Percentiles rank a stretch among this genome's conserved stretches.
phyloP scores from a whole-genome alignment of 2,113 vertebrate species.

The Malaclemys terrapin region DNA sequence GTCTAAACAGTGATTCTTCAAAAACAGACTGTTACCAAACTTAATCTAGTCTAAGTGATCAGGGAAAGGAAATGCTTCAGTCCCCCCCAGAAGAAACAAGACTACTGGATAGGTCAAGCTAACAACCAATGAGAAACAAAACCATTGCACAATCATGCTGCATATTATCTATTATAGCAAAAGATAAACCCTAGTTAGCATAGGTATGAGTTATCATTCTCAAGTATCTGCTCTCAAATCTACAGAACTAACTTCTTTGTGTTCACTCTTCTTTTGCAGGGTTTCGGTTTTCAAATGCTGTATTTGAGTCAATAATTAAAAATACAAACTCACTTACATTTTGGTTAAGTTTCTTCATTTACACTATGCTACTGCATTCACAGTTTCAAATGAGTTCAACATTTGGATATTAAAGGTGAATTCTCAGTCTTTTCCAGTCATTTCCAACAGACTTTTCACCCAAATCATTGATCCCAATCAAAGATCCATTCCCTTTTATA shows the following conservation, averaged over 20 bases:
- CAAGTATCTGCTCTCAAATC: not conserved
- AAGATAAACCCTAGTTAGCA: not conserved
- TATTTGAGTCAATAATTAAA: not conserved
- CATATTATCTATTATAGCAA: not conserved
- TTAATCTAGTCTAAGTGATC: not conserved
- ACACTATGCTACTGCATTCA: not conserved
- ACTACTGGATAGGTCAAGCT: not conserved
- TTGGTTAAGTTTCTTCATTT: not conserved
- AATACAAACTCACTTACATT: not conserved
- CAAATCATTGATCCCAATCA: not conserved
- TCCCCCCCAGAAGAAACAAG: not conserved
- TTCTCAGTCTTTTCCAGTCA: not conserved
- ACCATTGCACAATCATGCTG: not conserved
- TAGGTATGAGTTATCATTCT: not conserved
- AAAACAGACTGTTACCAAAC: not conserved
- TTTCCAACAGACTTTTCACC: not conserved
- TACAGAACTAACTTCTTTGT: not conserved
- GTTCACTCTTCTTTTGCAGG: not conserved
- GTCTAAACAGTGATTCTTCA: not conserved
- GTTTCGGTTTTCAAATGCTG: not conserved
- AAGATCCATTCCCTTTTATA: not conserved
- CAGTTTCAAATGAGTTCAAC: not conserved
- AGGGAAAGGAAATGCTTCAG: not conserved
- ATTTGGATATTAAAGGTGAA: no score
- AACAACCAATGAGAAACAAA: not conserved